Evolutionary conservation across 2,113 vertebrate species (phyloP).

Genomic region (Charadrius vociferus): DNA sequence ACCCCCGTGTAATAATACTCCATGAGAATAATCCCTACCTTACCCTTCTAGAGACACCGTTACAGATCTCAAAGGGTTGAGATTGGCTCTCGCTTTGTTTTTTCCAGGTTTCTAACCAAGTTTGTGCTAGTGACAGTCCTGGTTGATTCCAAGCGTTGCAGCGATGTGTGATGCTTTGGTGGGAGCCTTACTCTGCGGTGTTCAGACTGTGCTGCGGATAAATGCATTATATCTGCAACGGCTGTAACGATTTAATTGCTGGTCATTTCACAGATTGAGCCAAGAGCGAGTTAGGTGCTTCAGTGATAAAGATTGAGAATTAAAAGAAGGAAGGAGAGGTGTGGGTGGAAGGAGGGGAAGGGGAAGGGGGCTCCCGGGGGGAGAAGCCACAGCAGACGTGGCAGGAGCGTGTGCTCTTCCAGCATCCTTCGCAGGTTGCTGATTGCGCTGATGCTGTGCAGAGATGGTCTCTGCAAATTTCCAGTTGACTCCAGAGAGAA

Average conservation of each 20-base stretch:
- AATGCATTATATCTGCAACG: fast-evolving
- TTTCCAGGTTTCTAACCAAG: not conserved
- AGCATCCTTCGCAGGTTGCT: not conserved
- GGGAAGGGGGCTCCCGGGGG: not conserved
- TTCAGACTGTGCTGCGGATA: not conserved
- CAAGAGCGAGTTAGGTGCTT: not conserved
- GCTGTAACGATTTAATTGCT: not conserved
- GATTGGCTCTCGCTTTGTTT: not conserved
- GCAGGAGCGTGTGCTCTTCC: not conserved
- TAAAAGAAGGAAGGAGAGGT: not conserved
- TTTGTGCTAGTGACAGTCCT: not conserved
- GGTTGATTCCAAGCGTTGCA: too few species aligned
- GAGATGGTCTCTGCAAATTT: too few species aligned
- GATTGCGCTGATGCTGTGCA: not conserved
- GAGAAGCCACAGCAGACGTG: not conserved
- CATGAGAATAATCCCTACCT: not conserved
- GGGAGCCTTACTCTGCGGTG: not conserved
- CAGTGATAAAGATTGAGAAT: not conserved
- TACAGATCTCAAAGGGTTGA: not conserved
- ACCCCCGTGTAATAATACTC: not conserved
- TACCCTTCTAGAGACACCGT: not conserved
- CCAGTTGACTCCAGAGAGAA: not conserved
- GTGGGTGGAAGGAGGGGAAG: not conserved
- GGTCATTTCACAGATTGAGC: not conserved
- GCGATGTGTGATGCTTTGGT: not conserved